Base-by-base conservation (phyloP, 2,888 invertebrate genomes). In the Melieria crassipennis region DNA sequence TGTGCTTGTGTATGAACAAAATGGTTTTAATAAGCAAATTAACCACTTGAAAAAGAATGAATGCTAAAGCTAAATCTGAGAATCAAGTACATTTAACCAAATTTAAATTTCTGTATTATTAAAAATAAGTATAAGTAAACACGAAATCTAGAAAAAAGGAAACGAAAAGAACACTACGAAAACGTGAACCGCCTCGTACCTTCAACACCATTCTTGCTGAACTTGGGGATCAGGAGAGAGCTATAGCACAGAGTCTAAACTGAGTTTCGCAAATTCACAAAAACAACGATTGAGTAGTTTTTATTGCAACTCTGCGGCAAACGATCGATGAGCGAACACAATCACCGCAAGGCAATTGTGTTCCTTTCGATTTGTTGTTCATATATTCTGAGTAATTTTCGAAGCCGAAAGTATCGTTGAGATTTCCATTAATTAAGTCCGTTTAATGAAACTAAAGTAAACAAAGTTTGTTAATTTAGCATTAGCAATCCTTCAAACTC, bases 181-280 rank as follows among this genome's bases (percentile, higher is more conserved):
- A 73, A 75, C 66, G 73, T 75, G 70, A 75, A 78, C 64, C 72
- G 57, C 48, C 43, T n/a, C 45, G 30, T 47, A 46, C 63, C 75
- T 74, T 76, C 75, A 79, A 78, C 79, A 77, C 79, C 79, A 80
- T 81, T 82, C 81, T 81, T 85, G 85, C 83, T 84, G 85, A 82
- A 83, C 84, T 85, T 87, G 86, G 87, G 87, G 86, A 86, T 84
- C 85, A 86, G 87, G 86, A 84, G 86, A 86, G 85, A 86, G 86
- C 85, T 80, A 78, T 84, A 86, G 83, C 83, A 84, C 81, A 83
- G 83, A 83, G 83, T 85, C 79, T 80, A 62, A 55, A 55, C 69
- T 61, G 62, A 62, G 52, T 30, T 30, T 30, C 30, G 30, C 30
- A 30, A 30, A 30, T 30, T 30, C 30, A 30, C 30, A 30, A 30